Conservation (phyloP, 2,888 invertebrate species). For the Pristionchus maxplancki region DNA sequence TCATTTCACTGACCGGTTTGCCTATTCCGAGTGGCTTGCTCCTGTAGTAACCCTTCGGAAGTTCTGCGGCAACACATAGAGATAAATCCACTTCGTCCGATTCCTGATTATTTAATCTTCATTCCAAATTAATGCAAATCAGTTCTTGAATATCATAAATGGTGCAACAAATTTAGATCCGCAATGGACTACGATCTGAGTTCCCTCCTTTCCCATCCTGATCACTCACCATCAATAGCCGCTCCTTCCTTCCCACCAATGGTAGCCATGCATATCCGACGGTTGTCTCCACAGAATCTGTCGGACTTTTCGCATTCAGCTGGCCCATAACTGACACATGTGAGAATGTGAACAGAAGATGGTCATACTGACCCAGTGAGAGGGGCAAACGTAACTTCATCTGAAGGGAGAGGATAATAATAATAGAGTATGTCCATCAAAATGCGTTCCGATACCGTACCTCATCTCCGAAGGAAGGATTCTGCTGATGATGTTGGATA, state of each 20-base stretch:
- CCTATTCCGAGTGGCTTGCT: conserved; percentile 92
- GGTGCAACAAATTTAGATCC: no score
- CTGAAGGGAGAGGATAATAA: conserved; percentile 63
- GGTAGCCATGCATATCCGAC: conserved; percentile 97
- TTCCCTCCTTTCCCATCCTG: no score
- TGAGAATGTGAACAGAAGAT: conserved; percentile 93
- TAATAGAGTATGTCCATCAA: background rate
- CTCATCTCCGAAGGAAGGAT: conserved; percentile 76
- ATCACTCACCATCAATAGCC: conserved; percentile 43
- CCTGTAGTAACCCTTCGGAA: conserved; percentile 91
- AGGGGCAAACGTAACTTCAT: conserved; percentile 92
- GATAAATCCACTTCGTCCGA: conserved; percentile 84
- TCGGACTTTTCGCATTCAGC: conserved; percentile 65
- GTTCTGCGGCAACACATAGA: conserved; percentile 89
- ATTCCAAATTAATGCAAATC: no score
- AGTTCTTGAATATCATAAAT: no score
- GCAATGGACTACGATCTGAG: no score
- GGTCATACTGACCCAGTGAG: conserved; percentile 89
- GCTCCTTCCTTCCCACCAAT: conserved; percentile 84
- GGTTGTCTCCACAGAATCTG: conserved; percentile 79
- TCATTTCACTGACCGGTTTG: conserved; percentile 85
- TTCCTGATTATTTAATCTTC: conserved; percentile 51
- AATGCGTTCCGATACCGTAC: conserved; percentile 79
- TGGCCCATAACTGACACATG: conserved; percentile 91
- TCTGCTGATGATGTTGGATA: conserved; percentile 76